Evolutionary conservation across 2,797 vertebrate species (phyloP).

Genomic region (Gobio occitaniae): DNA sequence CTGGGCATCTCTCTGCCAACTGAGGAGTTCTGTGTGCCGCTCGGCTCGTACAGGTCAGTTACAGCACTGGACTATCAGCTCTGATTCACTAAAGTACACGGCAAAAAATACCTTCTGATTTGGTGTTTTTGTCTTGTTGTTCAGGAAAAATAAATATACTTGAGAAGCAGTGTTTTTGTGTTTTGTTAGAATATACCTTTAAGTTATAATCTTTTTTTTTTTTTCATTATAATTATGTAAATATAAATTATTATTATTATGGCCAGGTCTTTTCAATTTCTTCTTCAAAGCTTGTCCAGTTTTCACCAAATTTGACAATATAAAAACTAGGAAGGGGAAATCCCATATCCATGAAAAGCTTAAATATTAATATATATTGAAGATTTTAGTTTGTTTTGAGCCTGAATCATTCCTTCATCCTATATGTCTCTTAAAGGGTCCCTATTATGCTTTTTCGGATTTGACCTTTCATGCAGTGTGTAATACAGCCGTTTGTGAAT

Average conservation of each 20-base stretch:
- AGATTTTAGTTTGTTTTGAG: background rate
- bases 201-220: no score
- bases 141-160: background rate
- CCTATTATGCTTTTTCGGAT: no score
- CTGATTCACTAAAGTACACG: background rate
- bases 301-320: background rate
- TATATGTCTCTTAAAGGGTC: background rate
- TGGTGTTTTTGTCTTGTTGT: background rate
- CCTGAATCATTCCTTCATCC: background rate
- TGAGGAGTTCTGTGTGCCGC: constrained; percentile 92
- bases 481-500: no score
- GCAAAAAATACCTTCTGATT: background rate
- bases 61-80: background rate
- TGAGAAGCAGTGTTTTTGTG: background rate
- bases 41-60: constrained; percentile 90
- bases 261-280: no score
- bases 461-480: no score
- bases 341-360: background rate
- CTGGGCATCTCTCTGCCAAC: constrained; percentile 86
- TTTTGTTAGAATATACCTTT: no score
- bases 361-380: background rate
- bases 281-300: background rate
- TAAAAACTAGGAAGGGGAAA: background rate
- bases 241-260: no score
- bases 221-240: no score